Evolutionary conservation across 1,140 invertebrate genomes (phyloP).

Genomic region (Chelonus insularis): DNA sequence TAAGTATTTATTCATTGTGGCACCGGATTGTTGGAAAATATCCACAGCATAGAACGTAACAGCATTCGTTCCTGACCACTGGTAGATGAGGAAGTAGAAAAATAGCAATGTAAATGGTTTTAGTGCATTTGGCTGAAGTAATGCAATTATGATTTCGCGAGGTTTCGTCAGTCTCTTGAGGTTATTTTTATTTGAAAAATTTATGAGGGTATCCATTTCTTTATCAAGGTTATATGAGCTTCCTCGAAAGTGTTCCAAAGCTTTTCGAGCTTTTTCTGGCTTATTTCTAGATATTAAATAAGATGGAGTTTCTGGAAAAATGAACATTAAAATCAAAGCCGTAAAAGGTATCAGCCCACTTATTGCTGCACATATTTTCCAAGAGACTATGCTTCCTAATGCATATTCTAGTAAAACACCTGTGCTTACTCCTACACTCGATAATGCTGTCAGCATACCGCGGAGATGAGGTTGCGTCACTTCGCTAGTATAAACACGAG

Average conservation of each 20-base stretch:
- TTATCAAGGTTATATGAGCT: constrained; percentile 67
- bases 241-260: constrained; percentile 66
- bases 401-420: constrained; percentile 68
- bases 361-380: constrained; percentile 65
- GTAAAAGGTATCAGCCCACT: constrained; percentile 64
- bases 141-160: constrained; percentile 62
- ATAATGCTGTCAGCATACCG: constrained; percentile 68
- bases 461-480: constrained; percentile 71
- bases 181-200: constrained; percentile 68
- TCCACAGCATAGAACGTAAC: constrained; percentile 79
- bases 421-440: constrained; percentile 67
- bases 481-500: constrained; percentile 70
- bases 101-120: constrained; percentile 69
- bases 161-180: constrained; percentile 62
- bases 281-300: constrained; percentile 69
- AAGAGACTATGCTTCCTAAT: constrained; percentile 64
- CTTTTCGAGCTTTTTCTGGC: constrained; percentile 64
- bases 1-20: constrained; percentile 64
- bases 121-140: constrained; percentile 65
- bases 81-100: constrained; percentile 73
- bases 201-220: constrained; percentile 66
- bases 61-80: constrained; percentile 75
- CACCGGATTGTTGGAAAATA: constrained; percentile 70
- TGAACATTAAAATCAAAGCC: constrained; percentile 64
- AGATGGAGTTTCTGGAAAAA: constrained; percentile 73